Evolutionary conservation across 2,797 vertebrate species (phyloP).

Genomic region (Anguilla anguilla): DNA sequence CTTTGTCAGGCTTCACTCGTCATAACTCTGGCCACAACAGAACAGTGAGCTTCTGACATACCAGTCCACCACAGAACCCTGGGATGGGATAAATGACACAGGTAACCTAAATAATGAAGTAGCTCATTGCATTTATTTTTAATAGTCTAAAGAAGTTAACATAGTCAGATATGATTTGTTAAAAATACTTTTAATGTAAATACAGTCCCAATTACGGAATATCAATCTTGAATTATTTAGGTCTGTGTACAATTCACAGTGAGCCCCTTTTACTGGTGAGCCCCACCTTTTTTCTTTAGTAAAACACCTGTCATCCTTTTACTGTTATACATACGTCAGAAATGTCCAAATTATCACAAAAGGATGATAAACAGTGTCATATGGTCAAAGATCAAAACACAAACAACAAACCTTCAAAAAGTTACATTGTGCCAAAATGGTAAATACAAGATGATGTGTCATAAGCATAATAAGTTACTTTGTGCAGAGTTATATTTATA

Average conservation of each 20-base stretch:
- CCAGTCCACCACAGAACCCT: background rate
- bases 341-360: slow-evolving; percentile 31
- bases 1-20: background rate
- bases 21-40: slow-evolving; percentile 25
- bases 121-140: background rate
- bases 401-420: slow-evolving; percentile 61
- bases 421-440: slow-evolving; percentile 45
- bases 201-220: slow-evolving; percentile 68
- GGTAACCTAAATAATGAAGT: background rate
- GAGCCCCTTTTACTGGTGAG: slow-evolving; percentile 9
- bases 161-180: slow-evolving; percentile 37
- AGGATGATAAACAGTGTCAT: background rate
- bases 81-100: background rate
- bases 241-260: slow-evolving; percentile 73
- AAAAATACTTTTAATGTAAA: slow-evolving; percentile 75
- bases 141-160: background rate
- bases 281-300: slow-evolving; percentile 48
- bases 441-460: slow-evolving; percentile 56
- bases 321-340: slow-evolving; percentile 69
- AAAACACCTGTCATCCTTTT: slow-evolving; percentile 73
- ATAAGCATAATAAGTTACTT: slow-evolving; percentile 29
- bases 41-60: slow-evolving; percentile 25
- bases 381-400: slow-evolving; percentile 66
- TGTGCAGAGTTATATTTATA: background rate
- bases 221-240: slow-evolving; percentile 77